phyloP scores from a whole-genome alignment of 1,140 invertebrate genomes.

The Propsilocerus akamusi region DNA sequence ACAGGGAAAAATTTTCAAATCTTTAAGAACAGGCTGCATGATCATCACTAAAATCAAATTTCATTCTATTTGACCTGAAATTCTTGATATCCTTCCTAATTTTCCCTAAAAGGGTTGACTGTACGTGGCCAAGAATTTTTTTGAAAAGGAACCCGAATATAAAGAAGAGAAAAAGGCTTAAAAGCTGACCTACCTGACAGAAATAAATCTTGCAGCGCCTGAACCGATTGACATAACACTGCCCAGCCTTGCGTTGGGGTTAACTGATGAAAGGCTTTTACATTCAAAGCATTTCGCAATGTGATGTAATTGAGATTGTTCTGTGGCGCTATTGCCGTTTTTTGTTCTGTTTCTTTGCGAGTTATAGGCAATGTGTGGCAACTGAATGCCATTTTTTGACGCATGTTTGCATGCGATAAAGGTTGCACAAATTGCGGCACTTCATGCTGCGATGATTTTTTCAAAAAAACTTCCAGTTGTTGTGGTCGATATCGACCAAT shows the following conservation, averaged over 20 bases:
- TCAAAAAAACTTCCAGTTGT: too few relatives aligned
- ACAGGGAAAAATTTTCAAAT: too few relatives aligned
- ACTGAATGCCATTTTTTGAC: not conserved
- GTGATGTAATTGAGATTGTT: constrained; percentile 3
- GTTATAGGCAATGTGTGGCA: not conserved
- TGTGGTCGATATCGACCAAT: not conserved
- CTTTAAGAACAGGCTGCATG: too few relatives aligned
- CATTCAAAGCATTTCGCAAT: constrained; percentile 25
- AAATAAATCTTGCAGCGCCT: constrained; percentile 40
- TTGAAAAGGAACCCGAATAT: too few relatives aligned
- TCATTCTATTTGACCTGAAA: too few relatives aligned
- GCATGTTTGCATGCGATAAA: not conserved
- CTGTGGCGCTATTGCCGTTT: not conserved
- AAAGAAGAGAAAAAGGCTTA: too few relatives aligned
- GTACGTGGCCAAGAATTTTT: too few relatives aligned
- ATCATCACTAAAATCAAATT: too few relatives aligned
- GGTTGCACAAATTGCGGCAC: not conserved
- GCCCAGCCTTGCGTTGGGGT: constrained; percentile 37
- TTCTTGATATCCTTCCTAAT: too few relatives aligned
- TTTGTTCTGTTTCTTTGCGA: not conserved
- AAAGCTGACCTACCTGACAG: constrained; percentile 32
- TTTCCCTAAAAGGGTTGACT: too few relatives aligned
- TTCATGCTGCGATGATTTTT: too few relatives aligned
- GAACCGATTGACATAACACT: constrained; percentile 36
- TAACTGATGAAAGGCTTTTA: constrained; percentile 28